Evolutionary conservation across 2,888 invertebrate genomes (phyloP).

Genomic region (Ophraella communa): DNA sequence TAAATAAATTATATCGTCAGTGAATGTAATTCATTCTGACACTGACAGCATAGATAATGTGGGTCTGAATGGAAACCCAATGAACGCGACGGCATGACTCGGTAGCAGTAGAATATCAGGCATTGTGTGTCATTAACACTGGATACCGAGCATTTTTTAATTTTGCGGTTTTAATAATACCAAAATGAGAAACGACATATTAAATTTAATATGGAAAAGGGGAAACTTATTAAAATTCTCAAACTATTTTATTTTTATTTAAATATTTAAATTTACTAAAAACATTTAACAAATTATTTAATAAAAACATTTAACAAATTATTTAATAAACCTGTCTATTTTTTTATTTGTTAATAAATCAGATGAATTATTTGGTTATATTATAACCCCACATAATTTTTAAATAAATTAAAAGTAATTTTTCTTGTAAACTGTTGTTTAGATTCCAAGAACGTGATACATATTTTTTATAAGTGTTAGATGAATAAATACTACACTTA

Average conservation of each 20-base stretch:
- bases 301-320: too few species aligned
- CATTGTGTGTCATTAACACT: slow-evolving; percentile 14
- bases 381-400: too few species aligned
- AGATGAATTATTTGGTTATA: too few species aligned
- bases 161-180: slow-evolving; percentile 9
- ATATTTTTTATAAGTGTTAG: background rate
- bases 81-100: slow-evolving; percentile 15
- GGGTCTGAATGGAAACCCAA: slow-evolving; percentile 39
- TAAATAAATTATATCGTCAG: slow-evolving; percentile 47
- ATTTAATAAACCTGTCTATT: too few species aligned
- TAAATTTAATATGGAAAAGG: background rate
- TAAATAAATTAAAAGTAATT: too few species aligned
- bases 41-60: slow-evolving; percentile 45
- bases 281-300: too few species aligned
- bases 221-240: background rate
- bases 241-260: background rate
- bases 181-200: background rate
- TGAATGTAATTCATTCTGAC: slow-evolving; percentile 45
- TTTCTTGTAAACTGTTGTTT: too few species aligned
- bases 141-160: slow-evolving; percentile 9
- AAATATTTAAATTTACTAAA: background rate
- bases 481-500: background rate
- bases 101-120: background rate
- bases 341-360: too few species aligned
- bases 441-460: background rate